These are phyloP conservation scores for Rallus crepitans DNA, from an alignment of 2,797 vertebrate genomes.

Conservation along the genomic window DNA sequence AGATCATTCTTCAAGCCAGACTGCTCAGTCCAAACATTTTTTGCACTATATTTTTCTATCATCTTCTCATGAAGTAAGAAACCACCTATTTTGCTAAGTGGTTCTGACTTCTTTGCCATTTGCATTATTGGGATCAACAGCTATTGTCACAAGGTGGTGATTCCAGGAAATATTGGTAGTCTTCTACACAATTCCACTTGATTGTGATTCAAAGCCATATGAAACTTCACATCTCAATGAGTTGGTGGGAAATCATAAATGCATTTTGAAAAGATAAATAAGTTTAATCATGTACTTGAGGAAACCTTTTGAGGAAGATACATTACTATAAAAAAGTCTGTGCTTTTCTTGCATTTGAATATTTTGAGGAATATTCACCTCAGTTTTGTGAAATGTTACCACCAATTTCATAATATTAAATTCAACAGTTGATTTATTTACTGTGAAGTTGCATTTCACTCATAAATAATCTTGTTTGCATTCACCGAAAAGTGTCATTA, in stretches of 20 bases:
- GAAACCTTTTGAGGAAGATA: background rate
- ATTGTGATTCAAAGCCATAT: background rate
- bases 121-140: background rate
- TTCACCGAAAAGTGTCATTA: background rate
- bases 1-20: background rate
- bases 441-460: background rate
- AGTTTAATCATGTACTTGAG: background rate
- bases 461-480: background rate
- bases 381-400: background rate
- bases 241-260: constrained; percentile 1
- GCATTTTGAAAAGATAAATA: background rate
- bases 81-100: background rate
- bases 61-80: background rate
- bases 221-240: background rate
- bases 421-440: background rate
- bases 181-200: background rate
- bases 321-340: background rate
- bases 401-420: fast-evolving
- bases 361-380: background rate
- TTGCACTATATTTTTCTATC: background rate
- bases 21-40: background rate
- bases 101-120: background rate
- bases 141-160: background rate
- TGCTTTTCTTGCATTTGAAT: background rate
- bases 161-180: background rate